phyloP scores from a whole-genome alignment of 2,797 vertebrate species.

The Hephaestus fuliginosus region DNA sequence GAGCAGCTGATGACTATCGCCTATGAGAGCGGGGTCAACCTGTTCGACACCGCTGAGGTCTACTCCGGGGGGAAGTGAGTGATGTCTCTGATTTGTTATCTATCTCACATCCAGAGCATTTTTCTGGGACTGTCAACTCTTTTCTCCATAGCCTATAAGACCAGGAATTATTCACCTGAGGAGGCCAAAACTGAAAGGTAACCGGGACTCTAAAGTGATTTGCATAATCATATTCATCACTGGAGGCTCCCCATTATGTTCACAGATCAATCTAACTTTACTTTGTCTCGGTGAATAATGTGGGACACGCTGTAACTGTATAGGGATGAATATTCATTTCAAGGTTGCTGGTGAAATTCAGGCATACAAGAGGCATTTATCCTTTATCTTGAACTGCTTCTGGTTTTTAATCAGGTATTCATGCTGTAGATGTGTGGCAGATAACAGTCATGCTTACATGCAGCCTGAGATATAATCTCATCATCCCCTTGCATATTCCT shows the following conservation, averaged over 20 bases:
- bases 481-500: slow-evolving; percentile 33
- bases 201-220: slow-evolving; percentile 43
- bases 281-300: slow-evolving; percentile 50
- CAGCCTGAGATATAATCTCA: slow-evolving; percentile 62
- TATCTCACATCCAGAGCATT: neutral
- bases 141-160: slow-evolving; percentile 17
- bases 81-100: slow-evolving; percentile 43
- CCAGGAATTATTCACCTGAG: slow-evolving; percentile 42
- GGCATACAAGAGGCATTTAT: slow-evolving; percentile 12
- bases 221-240: slow-evolving; percentile 66
- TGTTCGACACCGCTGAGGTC: slow-evolving; percentile 95
- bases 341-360: slow-evolving; percentile 53
- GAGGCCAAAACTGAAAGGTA: slow-evolving; percentile 36
- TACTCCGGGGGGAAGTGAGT: slow-evolving; percentile 90
- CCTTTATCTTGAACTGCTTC: slow-evolving; percentile 26
- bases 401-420: slow-evolving; percentile 55
- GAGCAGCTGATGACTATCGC: slow-evolving; percentile 96
- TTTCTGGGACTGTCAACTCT: slow-evolving; percentile 28
- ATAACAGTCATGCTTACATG: slow-evolving; percentile 53
- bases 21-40: slow-evolving; percentile 94
- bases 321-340: slow-evolving; percentile 63
- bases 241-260: slow-evolving; percentile 52
- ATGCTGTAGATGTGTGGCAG: slow-evolving; percentile 57
- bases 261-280: slow-evolving; percentile 46
- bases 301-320: neutral